These are phyloP conservation scores for Cremastobaeus sp. DNA, from an alignment of 2,888 invertebrate genomes.

Conservation along the genomic window DNA sequence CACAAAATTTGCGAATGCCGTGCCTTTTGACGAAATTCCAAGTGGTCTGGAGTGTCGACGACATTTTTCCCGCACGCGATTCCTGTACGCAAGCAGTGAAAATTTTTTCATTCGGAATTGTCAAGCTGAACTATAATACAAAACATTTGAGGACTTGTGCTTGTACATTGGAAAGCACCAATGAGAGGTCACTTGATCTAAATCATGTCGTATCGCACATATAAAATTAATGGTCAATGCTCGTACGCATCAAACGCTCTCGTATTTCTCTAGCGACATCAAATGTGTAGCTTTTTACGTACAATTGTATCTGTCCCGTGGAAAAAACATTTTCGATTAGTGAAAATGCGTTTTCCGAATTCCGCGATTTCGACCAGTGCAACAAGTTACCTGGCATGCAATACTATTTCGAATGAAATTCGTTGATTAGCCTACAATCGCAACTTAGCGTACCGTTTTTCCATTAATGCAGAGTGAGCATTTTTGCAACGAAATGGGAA, in stretches of 20 bases:
- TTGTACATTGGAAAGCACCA: conserved; percentile 33
- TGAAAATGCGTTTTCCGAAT: conserved; percentile 19
- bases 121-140: conserved; percentile 26
- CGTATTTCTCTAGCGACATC: conserved; percentile 27
- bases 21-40: no score
- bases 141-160: conserved; percentile 33
- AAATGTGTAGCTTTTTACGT: conserved; percentile 10
- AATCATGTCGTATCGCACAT: conserved; percentile 47
- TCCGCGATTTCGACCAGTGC: conserved; percentile 22
- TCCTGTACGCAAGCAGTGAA: conserved; percentile 21
- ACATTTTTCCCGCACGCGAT: no score
- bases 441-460: no score
- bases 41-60: no score
- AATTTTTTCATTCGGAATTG: conserved; percentile 41
- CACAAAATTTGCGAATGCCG: no score
- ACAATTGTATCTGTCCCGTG: conserved; percentile 7
- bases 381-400: conserved; percentile 21
- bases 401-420: conserved; percentile 11
- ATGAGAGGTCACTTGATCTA: conserved; percentile 48
- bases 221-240: conserved; percentile 45
- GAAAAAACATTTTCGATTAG: conserved; percentile 22
- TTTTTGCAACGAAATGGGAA: no score
- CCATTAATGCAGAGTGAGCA: no score
- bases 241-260: conserved; percentile 39
- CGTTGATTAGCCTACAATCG: no score